These are phyloP conservation scores for Sinopyrophorus schimmeli DNA, from an alignment of 2,888 invertebrate genomes.

Conservation along the genomic window DNA sequence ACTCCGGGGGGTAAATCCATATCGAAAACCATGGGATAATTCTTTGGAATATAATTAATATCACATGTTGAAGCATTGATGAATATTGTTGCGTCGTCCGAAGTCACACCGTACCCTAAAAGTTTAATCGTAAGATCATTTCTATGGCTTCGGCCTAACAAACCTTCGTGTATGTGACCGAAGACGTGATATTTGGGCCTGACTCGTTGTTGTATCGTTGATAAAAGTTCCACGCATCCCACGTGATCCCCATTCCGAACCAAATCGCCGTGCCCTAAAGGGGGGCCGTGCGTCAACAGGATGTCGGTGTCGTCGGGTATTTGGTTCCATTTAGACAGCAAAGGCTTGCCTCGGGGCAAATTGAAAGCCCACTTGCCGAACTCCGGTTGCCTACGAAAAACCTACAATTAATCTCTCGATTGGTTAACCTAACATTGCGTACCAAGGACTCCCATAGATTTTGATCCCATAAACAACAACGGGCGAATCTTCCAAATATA, in stretches of 20 bases:
- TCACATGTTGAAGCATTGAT: conserved; percentile 85
- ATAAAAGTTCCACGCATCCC: conserved; percentile 80
- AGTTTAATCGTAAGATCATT: conserved; percentile 26
- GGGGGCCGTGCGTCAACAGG: conserved; percentile 81
- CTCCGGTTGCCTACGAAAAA: conserved; percentile 68
- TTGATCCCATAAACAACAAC: conserved; percentile 72
- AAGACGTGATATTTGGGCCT: conserved; percentile 84
- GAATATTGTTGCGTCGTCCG: conserved; percentile 78
- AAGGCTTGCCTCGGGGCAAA: conserved; percentile 69
- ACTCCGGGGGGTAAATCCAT: conserved; percentile 57
- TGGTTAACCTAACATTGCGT: conserved; percentile 36
- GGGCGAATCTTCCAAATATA: conserved; percentile 73
- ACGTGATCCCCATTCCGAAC: conserved; percentile 73
- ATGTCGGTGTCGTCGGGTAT: conserved; percentile 78
- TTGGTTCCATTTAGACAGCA: conserved; percentile 76
- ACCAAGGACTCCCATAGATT: conserved; percentile 84
- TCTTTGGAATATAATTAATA: conserved; percentile 74
- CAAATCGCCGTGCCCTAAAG: conserved; percentile 80
- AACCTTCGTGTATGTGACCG: conserved; percentile 86
- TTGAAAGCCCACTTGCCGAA: conserved; percentile 86
- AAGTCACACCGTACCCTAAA: conserved; percentile 76
- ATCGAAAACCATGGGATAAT: conserved; percentile 82
- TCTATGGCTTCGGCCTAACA: background rate
- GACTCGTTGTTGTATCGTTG: conserved; percentile 74
- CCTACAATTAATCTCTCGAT: background rate